Evolutionary conservation across 2,888 invertebrate genomes (phyloP).

Genomic region (Trypoxylon attenuatum): DNA sequence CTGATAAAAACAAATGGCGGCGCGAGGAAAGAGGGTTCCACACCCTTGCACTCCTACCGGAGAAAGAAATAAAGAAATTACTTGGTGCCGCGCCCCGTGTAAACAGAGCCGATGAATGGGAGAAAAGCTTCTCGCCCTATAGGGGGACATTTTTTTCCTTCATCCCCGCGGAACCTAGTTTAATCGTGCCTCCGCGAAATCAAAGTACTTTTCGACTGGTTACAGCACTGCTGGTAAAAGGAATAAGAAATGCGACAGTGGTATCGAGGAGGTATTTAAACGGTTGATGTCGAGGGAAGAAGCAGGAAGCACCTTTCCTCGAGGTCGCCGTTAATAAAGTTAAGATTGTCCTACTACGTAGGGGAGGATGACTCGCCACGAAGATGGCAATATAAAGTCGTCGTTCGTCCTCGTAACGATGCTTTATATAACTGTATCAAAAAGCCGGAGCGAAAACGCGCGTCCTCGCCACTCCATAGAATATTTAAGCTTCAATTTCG

Average conservation of each 20-base stretch:
- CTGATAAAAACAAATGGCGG: slow-evolving; percentile 74
- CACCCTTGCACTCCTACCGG: slow-evolving; percentile 48
- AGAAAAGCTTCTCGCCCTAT: slow-evolving; percentile 20
- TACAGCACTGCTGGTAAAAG: too few relatives aligned
- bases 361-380: slow-evolving; percentile 61
- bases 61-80: slow-evolving; percentile 73
- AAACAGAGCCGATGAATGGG: slow-evolving; percentile 56
- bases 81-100: slow-evolving; percentile 54
- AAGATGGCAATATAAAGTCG: slow-evolving; percentile 67
- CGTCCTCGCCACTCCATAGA: slow-evolving; percentile 68
- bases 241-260: background rate
- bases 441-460: slow-evolving; percentile 50
- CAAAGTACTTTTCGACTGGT: background rate
- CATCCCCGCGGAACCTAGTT: slow-evolving; percentile 8
- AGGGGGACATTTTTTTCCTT: slow-evolving; percentile 23
- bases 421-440: slow-evolving; percentile 72
- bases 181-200: slow-evolving; percentile 23
- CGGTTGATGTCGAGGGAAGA: background rate
- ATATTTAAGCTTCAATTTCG: slow-evolving; percentile 74
- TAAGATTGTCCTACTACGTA: slow-evolving; percentile 63
- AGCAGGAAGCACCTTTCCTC: slow-evolving; percentile 16
- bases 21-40: slow-evolving; percentile 51
- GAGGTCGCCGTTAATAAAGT: slow-evolving; percentile 65
- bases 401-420: slow-evolving; percentile 66
- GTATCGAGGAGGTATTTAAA: background rate